These are phyloP conservation scores for Tachuris rubrigastra DNA, from an alignment of 2,113 vertebrate species.

Conservation along the genomic window DNA sequence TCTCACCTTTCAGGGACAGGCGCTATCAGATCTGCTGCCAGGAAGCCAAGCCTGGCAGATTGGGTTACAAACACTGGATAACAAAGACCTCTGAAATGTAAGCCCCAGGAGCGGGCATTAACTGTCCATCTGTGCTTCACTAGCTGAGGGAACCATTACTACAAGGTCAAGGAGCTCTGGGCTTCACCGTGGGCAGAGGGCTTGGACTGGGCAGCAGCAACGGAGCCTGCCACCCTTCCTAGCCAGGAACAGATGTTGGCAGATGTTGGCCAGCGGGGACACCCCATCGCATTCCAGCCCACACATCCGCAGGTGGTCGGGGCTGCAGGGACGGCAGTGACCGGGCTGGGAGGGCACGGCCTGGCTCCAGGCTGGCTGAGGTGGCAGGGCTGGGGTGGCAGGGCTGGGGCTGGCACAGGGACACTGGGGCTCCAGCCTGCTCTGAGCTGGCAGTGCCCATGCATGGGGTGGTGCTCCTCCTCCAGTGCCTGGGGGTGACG, in stretches of 20 bases:
- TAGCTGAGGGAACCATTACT: neutral
- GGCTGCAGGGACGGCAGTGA: fast-evolving
- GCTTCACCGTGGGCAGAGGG: neutral
- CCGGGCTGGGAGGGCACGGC: fast-evolving
- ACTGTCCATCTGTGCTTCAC: neutral
- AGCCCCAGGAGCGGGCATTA: neutral
- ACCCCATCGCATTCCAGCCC: fast-evolving
- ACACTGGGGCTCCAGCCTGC: fast-evolving
- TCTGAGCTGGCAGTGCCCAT: fast-evolving
- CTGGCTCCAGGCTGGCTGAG: fast-evolving
- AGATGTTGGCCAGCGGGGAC: neutral
- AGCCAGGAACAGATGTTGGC: neutral
- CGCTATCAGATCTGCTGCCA: slow-evolving; percentile 10
- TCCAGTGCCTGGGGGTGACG: fast-evolving
- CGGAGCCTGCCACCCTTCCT: fast-evolving
- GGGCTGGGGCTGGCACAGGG: neutral
- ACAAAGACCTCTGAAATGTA: slow-evolving; percentile 46
- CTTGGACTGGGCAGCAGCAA: neutral
- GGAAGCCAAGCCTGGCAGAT: slow-evolving; percentile 36
- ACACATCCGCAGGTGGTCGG: fast-evolving
- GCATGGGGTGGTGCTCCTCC: fast-evolving
- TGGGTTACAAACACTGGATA: slow-evolving; percentile 15
- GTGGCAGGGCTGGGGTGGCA: neutral
- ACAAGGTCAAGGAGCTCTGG: neutral
- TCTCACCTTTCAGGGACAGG: slow-evolving; percentile 53